phyloP scores from a whole-genome alignment of 2,113 vertebrate genomes.

The Oceanodroma tethys region DNA sequence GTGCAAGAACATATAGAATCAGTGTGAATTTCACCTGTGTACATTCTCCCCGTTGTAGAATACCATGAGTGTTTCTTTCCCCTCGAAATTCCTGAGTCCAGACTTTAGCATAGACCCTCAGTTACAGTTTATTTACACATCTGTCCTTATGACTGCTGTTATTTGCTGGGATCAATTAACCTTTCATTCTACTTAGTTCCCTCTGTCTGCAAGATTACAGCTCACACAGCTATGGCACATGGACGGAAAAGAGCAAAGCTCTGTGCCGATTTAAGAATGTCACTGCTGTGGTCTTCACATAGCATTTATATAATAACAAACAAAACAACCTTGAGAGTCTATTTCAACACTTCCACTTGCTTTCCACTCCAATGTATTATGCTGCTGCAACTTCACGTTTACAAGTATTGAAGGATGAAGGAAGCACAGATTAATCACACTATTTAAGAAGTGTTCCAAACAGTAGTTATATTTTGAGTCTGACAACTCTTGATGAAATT shows the following conservation, averaged over 20 bases:
- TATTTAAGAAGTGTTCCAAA: neutral
- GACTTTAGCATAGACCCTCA: neutral
- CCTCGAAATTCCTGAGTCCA: neutral
- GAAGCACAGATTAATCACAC: neutral
- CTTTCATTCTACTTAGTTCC: neutral
- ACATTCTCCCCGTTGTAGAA: neutral
- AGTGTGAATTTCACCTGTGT: neutral
- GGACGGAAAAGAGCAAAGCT: neutral
- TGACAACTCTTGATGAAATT: neutral
- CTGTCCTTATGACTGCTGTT: neutral
- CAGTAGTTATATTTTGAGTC: neutral
- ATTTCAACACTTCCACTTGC: neutral
- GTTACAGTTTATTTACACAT: neutral
- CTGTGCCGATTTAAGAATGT: neutral
- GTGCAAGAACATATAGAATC: neutral
- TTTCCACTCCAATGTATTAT: neutral
- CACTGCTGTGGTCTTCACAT: neutral
- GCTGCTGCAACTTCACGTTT: neutral
- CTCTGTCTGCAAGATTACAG: neutral
- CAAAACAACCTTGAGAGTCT: neutral
- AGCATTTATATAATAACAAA: neutral
- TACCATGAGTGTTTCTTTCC: fast-evolving
- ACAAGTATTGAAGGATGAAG: neutral
- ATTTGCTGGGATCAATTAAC: neutral
- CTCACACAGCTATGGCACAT: neutral